Conservation (phyloP, 2,888 invertebrate genomes). For the Eupithecia centaureata region DNA sequence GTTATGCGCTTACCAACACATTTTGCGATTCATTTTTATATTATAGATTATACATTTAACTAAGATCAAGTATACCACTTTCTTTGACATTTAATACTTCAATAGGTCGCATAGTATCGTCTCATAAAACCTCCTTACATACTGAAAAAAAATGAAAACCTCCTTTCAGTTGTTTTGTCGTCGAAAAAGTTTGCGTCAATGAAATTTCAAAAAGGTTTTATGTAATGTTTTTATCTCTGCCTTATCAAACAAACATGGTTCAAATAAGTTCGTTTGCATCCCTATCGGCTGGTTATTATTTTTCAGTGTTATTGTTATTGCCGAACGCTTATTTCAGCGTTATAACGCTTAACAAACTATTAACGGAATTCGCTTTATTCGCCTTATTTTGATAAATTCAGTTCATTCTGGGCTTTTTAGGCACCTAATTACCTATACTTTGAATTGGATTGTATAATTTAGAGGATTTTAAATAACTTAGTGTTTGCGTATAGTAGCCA, state of each 20-base stretch:
- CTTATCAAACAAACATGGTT: not conserved
- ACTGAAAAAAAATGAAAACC: no score
- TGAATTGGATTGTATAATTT: not conserved
- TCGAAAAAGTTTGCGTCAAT: not conserved
- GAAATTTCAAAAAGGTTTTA: not conserved
- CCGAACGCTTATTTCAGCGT: slow-evolving; percentile 65
- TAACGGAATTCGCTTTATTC: slow-evolving; percentile 70
- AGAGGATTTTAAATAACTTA: not conserved
- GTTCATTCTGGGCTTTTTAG: slow-evolving; percentile 45
- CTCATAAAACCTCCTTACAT: not conserved
- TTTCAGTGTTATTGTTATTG: slow-evolving; percentile 80
- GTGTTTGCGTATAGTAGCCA: not conserved
- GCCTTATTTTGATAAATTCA: slow-evolving; percentile 70
- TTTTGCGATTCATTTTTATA: no score
- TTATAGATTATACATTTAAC: no score
- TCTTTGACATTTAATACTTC: no score
- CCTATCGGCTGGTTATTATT: slow-evolving; percentile 65
- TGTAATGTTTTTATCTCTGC: not conserved
- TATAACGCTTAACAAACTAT: slow-evolving; percentile 80
- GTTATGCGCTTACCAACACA: no score
- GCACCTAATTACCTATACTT: not conserved
- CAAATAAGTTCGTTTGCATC: slow-evolving; percentile 5
- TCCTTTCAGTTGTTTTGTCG: not conserved
- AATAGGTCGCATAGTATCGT: not conserved
- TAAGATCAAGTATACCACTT: no score